Base-by-base conservation (phyloP, 2,113 vertebrate genomes). In the Paramisgurnus dabryanus region DNA sequence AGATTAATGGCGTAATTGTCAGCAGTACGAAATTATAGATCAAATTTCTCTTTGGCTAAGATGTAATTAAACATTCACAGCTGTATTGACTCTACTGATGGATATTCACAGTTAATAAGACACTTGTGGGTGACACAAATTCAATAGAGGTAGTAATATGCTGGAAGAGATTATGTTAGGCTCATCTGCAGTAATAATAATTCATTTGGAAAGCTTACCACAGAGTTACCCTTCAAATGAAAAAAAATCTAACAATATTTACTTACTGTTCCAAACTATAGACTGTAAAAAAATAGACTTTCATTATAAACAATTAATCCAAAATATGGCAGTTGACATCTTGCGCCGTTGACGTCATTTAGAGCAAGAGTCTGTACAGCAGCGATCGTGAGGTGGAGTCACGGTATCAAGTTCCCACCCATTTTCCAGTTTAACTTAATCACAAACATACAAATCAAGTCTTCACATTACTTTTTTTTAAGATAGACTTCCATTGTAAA, bases 61-160 rank as follows among this genome's bases (percentile, higher is more conserved):
- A 65, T 80, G 72, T 67, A 83, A 80, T 80, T 80, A 76, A 69
- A 80, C 78, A 76, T 76, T 80, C 78, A 76, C 78, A 80, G 72
- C 67, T 55, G 60, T 76, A 77, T 70, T 72, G 82, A 80, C 78
- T 66, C 45, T 45, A n/a, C 47, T 75, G 74, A 69, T 76, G 66
- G 45, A 70, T 67, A 79, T 61, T 60, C 60, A 7, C 78, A 80
- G 78, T 80, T 72, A 66, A 57, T n/a, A 80, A 69, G 72, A 64
- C 78, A 80, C 79, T 80, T 79, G 75, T 66, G 66, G 71, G 8
- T 80, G 82, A 77, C 72, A 67, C 69, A 76, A 83, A 80, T 71
- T 80, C 80, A 50, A 76, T 81, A 50, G 49, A 65, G 67, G 41
- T 75, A 73, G 58, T 67, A 60, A 81, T 81, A 50, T 80, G 57